Evolutionary conservation across 2,888 invertebrate species (phyloP), one percentile per base, ranked within the genome.

Genomic region (Geotrupes spiniger): DNA sequence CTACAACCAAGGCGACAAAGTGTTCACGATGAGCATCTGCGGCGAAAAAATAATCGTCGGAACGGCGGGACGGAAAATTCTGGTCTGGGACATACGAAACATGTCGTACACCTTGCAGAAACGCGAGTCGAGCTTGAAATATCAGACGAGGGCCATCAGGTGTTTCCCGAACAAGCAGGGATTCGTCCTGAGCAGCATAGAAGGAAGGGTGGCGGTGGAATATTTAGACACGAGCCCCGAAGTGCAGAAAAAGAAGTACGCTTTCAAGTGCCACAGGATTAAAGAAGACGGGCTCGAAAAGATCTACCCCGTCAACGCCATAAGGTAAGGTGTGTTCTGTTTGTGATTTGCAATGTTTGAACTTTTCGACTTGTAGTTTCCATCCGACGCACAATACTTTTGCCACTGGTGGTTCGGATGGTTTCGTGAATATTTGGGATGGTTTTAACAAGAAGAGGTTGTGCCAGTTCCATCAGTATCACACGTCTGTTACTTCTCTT

Each of bases 381-480:
- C 99, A 99, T 73, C 89, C 89, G 2, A 83, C 88, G 6, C 92
- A 97, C 76, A 95, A 95, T 69, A 99, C 99, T 1, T 99, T 99
- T 75, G 99, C 99, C 0, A 98, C 98, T 0, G 99, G 86, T 1
- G 98, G 98, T 2, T 96, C 96, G 0, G 99, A 99, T 74, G 95
- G 96, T 28, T 94, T 90, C 61, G 98, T 99, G 11, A 98, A 99
- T 71, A 93, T 99, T 60, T 99, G 99, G 99, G 99, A 99, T 70
- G 98, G 98, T 1, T 96, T 96, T 72, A 98, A 99, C 74, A 97
- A 99, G 76, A 99, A 99, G 71, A 79, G 99, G 14, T 78, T 99
- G 3, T 98, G 97, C 63, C 99, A 99, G 73, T 96, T 99, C 73
- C 98, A 97, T 74, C 88, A 93, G 65, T 98, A 98, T 66, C 92